Percentiles rank a stretch among this genome's conserved stretches.
These are phyloP conservation scores for Pediacus dermestoides DNA, from an alignment of 2,888 invertebrate species.

Conservation along the genomic window DNA sequence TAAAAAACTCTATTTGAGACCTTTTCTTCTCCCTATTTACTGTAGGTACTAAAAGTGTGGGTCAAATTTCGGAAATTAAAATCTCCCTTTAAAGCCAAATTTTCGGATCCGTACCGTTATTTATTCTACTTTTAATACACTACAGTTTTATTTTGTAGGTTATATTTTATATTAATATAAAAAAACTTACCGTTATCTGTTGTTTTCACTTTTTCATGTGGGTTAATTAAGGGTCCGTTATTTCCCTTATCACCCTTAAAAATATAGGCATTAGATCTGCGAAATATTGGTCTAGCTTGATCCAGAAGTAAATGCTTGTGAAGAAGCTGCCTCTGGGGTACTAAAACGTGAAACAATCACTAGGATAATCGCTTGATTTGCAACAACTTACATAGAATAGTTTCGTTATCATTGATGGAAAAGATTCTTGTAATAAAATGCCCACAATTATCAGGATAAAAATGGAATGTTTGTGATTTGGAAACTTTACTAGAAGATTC, in stretches of 20 bases:
- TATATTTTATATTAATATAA: no score
- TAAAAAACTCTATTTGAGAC: no score
- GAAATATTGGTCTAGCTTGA: constrained; percentile 68
- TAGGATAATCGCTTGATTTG: neutral
- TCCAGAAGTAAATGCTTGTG: constrained; percentile 71
- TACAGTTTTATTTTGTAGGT: no score
- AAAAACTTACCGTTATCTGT: constrained; percentile 42
- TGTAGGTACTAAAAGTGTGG: no score
- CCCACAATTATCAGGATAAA: constrained; percentile 65
- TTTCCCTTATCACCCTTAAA: constrained; percentile 52
- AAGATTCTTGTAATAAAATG: constrained; percentile 76
- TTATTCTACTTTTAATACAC: no score
- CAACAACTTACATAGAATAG: constrained; percentile 62
- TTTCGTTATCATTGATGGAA: constrained; percentile 63
- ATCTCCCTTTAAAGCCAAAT: no score
- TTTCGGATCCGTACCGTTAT: no score
- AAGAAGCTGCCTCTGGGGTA: constrained; percentile 60
- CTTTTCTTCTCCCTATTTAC: no score
- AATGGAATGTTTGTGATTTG: constrained; percentile 70
- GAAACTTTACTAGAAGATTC: constrained; percentile 34
- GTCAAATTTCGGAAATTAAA: no score
- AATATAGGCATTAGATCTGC: constrained; percentile 64
- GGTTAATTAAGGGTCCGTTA: constrained; percentile 62
- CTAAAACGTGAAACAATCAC: constrained; percentile 49
- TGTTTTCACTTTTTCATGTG: constrained; percentile 60